Percentiles rank a stretch among this genome's conserved stretches.
phyloP scores from a whole-genome alignment of 1,140 invertebrate genomes.

The Trachymyrmex septentrionalis region DNA sequence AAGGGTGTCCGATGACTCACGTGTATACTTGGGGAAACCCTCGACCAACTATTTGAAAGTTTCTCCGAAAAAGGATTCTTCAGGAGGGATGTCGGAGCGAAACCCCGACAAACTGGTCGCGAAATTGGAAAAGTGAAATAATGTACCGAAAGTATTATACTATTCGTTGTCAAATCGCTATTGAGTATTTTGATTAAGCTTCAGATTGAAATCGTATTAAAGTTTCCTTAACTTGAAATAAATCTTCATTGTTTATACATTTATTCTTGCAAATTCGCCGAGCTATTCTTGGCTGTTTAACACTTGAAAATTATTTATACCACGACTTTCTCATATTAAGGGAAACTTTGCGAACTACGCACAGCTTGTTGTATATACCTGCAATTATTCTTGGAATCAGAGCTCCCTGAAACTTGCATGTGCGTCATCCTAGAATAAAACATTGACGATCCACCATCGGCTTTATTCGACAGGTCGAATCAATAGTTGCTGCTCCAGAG shows the following conservation, averaged over 20 bases:
- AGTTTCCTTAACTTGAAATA: background rate
- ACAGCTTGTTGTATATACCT: background rate
- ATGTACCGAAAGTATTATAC: background rate
- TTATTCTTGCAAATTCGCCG: background rate
- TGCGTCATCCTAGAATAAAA: conserved; percentile 20
- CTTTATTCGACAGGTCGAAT: conserved; percentile 2
- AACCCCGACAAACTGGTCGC: background rate
- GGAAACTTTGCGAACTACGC: background rate
- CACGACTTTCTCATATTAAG: background rate
- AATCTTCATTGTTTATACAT: background rate
- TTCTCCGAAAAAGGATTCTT: conserved; percentile 1
- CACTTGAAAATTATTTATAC: background rate
- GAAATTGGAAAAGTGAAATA: conserved; percentile 30
- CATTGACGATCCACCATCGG: background rate
- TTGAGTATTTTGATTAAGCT: background rate
- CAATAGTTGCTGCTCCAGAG: conserved; percentile 8
- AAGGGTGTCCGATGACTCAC: conserved; percentile 63
- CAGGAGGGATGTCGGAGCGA: background rate
- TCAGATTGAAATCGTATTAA: background rate
- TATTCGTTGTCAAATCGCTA: background rate
- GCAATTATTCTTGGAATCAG: background rate
- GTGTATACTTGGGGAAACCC: conserved; percentile 51
- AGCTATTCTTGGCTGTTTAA: background rate
- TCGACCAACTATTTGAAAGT: conserved; percentile 17
- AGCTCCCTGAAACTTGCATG: background rate